These are phyloP conservation scores for Watsonalla binaria DNA, from an alignment of 2,888 invertebrate genomes.

Conservation along the genomic window DNA sequence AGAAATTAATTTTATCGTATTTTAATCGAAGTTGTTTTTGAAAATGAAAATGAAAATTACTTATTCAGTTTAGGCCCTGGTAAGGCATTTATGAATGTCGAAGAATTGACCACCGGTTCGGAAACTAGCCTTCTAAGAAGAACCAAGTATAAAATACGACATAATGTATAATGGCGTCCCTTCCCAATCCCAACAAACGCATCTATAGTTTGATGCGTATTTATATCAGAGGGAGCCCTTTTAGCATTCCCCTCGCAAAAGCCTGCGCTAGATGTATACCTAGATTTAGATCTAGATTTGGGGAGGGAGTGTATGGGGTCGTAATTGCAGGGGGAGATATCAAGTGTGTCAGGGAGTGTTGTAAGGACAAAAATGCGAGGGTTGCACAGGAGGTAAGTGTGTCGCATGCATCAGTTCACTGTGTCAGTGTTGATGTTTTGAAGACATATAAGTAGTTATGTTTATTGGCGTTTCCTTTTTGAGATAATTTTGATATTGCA, in stretches of 20 bases:
- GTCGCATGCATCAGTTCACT: constrained; percentile 74
- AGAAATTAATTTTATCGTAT: constrained; percentile 24
- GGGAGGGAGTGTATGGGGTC: constrained; percentile 48
- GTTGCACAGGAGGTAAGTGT: constrained; percentile 70
- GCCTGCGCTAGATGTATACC: constrained; percentile 56
- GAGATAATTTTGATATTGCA: background rate
- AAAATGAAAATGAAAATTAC: no score
- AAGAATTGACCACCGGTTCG: no score
- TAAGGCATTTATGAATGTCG: no score
- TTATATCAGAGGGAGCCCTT: constrained; percentile 65
- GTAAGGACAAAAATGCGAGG: constrained; percentile 73
- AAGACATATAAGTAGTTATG: constrained; percentile 35
- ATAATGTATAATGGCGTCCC: constrained; percentile 37
- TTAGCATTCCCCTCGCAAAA: constrained; percentile 71
- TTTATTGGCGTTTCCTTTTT: constrained; percentile 20
- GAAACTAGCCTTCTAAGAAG: no score
- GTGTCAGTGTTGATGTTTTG: constrained; percentile 74
- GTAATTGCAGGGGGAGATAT: constrained; percentile 71
- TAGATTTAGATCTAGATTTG: constrained; percentile 60
- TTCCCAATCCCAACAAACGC: constrained; percentile 27
- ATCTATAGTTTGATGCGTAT: constrained; percentile 38
- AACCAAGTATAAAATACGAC: constrained; percentile 48
- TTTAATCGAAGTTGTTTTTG: constrained; percentile 36
- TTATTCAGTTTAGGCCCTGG: no score
- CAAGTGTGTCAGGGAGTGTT: constrained; percentile 76